These are phyloP conservation scores for Operophtera brumata DNA, from an alignment of 2,888 invertebrate genomes.

Conservation along the genomic window DNA sequence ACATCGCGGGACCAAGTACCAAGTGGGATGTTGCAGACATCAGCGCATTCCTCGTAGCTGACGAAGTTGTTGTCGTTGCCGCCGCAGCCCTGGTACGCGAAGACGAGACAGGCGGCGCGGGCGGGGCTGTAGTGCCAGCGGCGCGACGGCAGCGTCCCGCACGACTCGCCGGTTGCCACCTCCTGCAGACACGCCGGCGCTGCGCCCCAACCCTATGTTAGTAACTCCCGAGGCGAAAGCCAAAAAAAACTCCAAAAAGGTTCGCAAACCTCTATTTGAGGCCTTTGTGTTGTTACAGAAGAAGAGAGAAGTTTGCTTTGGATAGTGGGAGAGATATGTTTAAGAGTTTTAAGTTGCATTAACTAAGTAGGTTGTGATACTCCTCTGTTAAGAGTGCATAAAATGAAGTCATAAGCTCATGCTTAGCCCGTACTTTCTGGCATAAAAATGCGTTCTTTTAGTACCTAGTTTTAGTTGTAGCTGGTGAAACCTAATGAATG, in stretches of 20 bases:
- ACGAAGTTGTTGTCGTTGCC: conserved; percentile 93
- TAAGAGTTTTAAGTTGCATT: neutral
- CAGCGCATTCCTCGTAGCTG: conserved; percentile 84
- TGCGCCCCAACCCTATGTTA: conserved; percentile 46
- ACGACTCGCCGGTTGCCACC: conserved; percentile 47
- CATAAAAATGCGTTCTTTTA: conserved; percentile 6
- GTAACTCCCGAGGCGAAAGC: conserved; percentile 19
- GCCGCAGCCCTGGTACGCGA: conserved; percentile 92
- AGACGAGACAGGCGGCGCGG: conserved; percentile 86
- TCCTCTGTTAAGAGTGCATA: neutral
- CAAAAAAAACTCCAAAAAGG: neutral
- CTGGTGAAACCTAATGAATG: neutral
- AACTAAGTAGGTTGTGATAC: neutral
- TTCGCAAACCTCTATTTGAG: neutral
- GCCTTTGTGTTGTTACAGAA: neutral
- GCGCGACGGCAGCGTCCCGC: conserved; percentile 60
- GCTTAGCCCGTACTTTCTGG: conserved; percentile 15
- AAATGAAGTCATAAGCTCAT: conserved; percentile 16
- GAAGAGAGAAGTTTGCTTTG: neutral
- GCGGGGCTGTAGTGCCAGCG: conserved; percentile 88
- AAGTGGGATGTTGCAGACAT: conserved; percentile 44
- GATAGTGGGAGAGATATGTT: neutral
- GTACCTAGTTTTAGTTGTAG: no score
- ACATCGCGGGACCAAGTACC: conserved; percentile 37
- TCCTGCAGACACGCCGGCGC: conserved; percentile 59